Evolutionary conservation across 2,888 invertebrate genomes (phyloP).

Genomic region (Eupithecia vulgata): DNA sequence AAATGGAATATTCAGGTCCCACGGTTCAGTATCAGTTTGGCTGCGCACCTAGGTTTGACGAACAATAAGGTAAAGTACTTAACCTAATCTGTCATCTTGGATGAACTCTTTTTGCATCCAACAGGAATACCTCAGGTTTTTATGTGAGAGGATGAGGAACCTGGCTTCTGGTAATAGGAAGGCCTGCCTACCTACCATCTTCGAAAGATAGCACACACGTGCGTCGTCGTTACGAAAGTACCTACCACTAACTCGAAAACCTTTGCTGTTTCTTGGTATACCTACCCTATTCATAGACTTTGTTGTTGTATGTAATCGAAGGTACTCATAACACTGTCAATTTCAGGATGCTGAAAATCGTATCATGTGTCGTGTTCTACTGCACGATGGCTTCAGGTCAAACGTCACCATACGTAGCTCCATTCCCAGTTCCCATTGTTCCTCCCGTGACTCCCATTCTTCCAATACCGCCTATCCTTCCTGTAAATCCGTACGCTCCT

Average conservation of each 20-base stretch:
- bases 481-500: conserved; percentile 41
- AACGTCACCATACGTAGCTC: conserved; percentile 43
- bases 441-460: conserved; percentile 36
- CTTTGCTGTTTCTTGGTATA: not conserved
- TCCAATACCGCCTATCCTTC: conserved; percentile 4
- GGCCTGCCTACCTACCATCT: not conserved
- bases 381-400: conserved; percentile 43
- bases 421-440: conserved; percentile 39
- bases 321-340: not conserved
- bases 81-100: not conserved
- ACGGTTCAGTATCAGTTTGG: conserved; percentile 70
- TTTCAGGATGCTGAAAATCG: conserved; percentile 53
- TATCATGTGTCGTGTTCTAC: conserved; percentile 44
- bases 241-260: not conserved
- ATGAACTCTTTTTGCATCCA: not conserved
- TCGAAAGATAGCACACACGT: not conserved
- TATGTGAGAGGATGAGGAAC: not conserved
- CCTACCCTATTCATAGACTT: not conserved
- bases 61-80: conserved; percentile 38
- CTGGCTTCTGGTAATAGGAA: not conserved
- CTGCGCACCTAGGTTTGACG: conserved; percentile 62
- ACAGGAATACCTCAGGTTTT: not conserved
- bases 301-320: not conserved
- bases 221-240: not conserved
- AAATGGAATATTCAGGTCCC: conserved; percentile 76